Evolutionary conservation across 2,888 invertebrate species (phyloP).

Genomic region (Heliconius sara): DNA sequence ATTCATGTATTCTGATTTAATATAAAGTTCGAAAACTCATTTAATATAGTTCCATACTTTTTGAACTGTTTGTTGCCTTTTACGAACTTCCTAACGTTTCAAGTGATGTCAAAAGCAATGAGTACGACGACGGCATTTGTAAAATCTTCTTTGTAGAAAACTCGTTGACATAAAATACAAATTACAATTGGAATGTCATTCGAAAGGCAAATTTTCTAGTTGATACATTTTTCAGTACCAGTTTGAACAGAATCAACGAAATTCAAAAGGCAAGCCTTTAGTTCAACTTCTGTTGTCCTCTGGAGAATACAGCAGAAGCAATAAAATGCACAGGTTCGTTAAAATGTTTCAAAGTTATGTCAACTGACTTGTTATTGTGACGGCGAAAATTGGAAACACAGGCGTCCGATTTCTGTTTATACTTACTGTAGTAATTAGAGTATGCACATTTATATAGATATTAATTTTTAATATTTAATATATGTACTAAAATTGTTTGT

Average conservation of each 20-base stretch:
- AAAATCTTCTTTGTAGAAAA: slow-evolving; percentile 5
- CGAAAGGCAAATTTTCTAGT: slow-evolving; percentile 9
- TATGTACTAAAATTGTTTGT: too few relatives aligned
- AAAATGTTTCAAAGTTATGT: slow-evolving; percentile 27
- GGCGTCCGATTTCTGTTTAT: not conserved
- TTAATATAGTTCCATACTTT: not conserved
- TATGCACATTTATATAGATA: not conserved
- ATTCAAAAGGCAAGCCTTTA: slow-evolving; percentile 13
- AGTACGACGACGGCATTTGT: slow-evolving; percentile 1
- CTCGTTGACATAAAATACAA: slow-evolving; percentile 16
- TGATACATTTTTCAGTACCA: slow-evolving; percentile 15
- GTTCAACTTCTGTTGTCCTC: slow-evolving; percentile 25
- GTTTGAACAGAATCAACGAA: slow-evolving; percentile 8
- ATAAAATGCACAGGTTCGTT: slow-evolving; percentile 33
- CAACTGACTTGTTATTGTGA: slow-evolving; percentile 8
- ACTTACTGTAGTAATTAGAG: not conserved
- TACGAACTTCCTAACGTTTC: not conserved
- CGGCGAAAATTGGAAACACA: not conserved
- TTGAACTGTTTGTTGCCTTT: slow-evolving; percentile 9
- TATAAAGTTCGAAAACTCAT: not conserved
- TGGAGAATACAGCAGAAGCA: slow-evolving; percentile 23
- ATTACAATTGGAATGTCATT: not conserved
- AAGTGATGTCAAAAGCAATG: slow-evolving; percentile 7
- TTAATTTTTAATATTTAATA: too few relatives aligned
- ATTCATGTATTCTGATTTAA: not conserved